Conservation (phyloP, 2,113 vertebrate species). For the Bubo bubo region DNA sequence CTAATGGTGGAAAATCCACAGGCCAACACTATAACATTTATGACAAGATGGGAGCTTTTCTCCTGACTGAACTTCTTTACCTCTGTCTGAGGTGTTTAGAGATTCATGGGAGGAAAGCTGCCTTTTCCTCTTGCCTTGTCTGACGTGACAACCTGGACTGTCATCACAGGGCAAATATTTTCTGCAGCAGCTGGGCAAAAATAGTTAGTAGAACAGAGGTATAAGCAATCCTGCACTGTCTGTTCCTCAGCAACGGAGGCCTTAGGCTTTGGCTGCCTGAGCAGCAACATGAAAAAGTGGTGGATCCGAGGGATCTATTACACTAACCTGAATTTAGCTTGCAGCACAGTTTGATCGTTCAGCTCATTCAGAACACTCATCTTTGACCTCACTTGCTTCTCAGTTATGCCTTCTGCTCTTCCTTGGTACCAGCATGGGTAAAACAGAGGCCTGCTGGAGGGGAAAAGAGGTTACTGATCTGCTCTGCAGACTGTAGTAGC, state of each 20-base stretch:
- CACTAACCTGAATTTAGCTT: background rate
- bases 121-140: background rate
- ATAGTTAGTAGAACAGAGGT: background rate
- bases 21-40: background rate
- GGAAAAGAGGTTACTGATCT: background rate
- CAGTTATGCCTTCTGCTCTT: background rate
- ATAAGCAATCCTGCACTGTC: background rate
- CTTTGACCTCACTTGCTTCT: background rate
- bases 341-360: background rate
- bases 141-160: background rate
- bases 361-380: background rate
- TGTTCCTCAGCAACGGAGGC: background rate
- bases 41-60: background rate
- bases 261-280: background rate
- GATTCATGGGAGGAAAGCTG: background rate
- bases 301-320: background rate
- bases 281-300: background rate
- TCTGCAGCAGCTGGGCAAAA: background rate
- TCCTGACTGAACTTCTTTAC: background rate
- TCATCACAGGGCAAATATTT: background rate
- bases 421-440: background rate
- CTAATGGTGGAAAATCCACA: background rate
- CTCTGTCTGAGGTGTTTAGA: background rate
- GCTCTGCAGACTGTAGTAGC: background rate
- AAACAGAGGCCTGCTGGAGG: background rate